A percentile compares a stretch with the other conserved stretches of the same genome.
phyloP scores from a whole-genome alignment of 2,113 vertebrate genomes.

The Pollimyrus isidori region DNA sequence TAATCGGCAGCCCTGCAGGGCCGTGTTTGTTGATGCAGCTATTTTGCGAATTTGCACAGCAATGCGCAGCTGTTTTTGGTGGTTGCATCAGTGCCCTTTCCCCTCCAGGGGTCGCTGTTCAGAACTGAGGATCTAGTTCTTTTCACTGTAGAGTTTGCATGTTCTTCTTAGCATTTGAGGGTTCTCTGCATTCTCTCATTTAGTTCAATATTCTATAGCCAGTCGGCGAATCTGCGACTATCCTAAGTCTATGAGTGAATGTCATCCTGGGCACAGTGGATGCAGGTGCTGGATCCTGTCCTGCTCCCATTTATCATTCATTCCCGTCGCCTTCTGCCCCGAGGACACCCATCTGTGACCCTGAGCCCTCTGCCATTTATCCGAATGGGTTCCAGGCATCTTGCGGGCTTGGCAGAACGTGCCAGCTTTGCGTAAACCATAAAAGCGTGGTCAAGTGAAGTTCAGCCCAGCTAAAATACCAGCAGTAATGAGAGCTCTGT shows the following conservation, averaged over 20 bases:
- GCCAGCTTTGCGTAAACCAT: constrained; percentile 16
- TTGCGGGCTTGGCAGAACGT: not conserved
- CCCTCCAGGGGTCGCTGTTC: not conserved
- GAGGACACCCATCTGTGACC: not conserved
- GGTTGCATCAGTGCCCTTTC: too few species aligned
- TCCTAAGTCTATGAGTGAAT: not conserved
- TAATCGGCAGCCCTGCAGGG: not conserved
- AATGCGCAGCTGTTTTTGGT: not conserved
- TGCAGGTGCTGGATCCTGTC: not conserved
- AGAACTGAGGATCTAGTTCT: not conserved
- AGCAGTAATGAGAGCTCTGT: constrained; percentile 4
- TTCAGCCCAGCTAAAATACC: constrained; percentile 19
- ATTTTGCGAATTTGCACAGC: not conserved
- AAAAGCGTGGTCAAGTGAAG: constrained; percentile 18
- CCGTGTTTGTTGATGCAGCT: not conserved
- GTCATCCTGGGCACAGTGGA: not conserved
- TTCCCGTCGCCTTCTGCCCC: not conserved
- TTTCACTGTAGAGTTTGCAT: not conserved
- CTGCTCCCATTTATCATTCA: not conserved
- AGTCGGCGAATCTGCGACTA: not conserved
- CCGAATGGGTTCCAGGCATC: not conserved
- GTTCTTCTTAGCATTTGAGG: not conserved
- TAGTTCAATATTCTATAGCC: not conserved
- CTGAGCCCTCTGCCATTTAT: not conserved
- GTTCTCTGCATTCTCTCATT: not conserved